These are phyloP conservation scores for Pterocles burchelli DNA, from an alignment of 2,113 vertebrate genomes.

Conservation along the genomic window DNA sequence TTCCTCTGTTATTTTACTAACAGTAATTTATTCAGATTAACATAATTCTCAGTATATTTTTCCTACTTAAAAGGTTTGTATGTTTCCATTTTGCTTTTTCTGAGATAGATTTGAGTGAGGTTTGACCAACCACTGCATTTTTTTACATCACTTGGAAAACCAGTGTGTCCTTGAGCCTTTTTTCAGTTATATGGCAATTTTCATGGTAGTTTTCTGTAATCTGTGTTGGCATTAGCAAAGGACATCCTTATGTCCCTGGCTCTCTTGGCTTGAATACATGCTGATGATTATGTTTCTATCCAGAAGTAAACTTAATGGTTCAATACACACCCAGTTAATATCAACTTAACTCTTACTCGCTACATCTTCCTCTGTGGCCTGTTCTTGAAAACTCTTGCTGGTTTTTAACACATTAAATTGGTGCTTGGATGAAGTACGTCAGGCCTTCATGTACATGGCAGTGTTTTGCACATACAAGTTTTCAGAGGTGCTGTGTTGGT, in stretches of 20 bases:
- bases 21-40: background rate
- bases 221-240: constrained; percentile 26
- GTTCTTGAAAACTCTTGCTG: background rate
- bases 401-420: background rate
- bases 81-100: background rate
- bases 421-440: background rate
- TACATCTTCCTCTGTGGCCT: background rate
- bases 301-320: constrained; percentile 8
- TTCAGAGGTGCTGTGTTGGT: background rate
- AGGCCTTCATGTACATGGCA: background rate
- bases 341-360: background rate
- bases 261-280: background rate
- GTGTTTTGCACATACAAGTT: background rate
- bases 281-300: constrained; percentile 28
- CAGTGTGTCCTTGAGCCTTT: background rate
- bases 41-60: background rate
- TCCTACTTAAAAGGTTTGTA: background rate
- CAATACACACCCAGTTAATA: background rate
- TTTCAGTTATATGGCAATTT: background rate
- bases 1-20: background rate
- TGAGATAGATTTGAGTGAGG: background rate
- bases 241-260: background rate
- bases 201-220: background rate
- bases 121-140: background rate
- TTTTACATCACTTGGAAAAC: background rate